Evolutionary conservation across 2,888 invertebrate genomes (phyloP), one percentile per base, ranked within the genome.

Genomic region (Aradus depressus): DNA sequence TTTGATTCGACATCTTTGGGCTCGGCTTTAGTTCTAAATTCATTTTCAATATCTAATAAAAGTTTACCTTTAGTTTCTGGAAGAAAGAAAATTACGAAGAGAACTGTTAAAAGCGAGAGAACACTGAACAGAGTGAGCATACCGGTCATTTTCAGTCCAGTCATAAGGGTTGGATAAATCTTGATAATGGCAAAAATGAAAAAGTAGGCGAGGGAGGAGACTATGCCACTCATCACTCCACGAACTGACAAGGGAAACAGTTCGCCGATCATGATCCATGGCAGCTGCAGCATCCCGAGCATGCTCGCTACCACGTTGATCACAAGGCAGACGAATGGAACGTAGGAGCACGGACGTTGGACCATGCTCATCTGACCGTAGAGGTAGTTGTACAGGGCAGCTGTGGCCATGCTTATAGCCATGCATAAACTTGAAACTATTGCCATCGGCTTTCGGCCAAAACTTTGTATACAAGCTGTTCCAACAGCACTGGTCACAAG

Each of bases 181-280:
- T 83, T 83, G 23, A 83, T 79, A 43, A 78, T 79, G 32, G 77
- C 71, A 65, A 84, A 84, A 28, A 81, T 80, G 12, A 82, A 70
- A 2, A 78, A 66, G 60, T 84, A 82, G 0, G 78, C 82, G 44
- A 82, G 74, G 50, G 81, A 80, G 0, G 81, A 76, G 0, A 82
- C 81, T 0, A 81, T 67, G 0, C 83, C 83, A 0, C 80, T 77
- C 74, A 81, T 76, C 1, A 80, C 74, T 0, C 82, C 80, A 58
- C 83, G 69, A 2, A 80, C 55, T 51, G 75, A 73, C 56, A 81
- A 70, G 2, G 82, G 81, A 60, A 81, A 83, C 37, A 83, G 63
- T 62, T 83, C 83, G 1, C 81, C 81, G 0, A 79, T 81, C 76
- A 84, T 77, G 23, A 83, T 77, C 81, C 82, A 83, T 0, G 83